A percentile compares a stretch with the other conserved stretches of the same genome.
These are phyloP conservation scores for Colletes latitarsis DNA, from an alignment of 1,140 invertebrate species.

Conservation along the genomic window DNA sequence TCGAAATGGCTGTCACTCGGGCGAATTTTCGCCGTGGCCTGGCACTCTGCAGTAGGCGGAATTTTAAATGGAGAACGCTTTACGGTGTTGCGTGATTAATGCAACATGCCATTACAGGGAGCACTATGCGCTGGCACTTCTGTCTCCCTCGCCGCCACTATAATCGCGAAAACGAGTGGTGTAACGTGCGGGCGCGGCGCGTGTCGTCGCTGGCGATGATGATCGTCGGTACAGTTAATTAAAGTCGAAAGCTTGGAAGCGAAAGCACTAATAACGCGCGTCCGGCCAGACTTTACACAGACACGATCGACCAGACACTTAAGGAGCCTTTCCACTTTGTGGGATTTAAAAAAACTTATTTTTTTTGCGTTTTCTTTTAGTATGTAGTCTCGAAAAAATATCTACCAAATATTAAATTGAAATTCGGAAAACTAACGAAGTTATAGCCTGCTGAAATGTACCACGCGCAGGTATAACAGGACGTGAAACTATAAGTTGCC, in stretches of 20 bases:
- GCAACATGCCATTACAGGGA: constrained; percentile 35
- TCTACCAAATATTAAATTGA: too few relatives aligned
- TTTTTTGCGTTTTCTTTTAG: too few relatives aligned
- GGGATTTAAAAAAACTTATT: too few relatives aligned
- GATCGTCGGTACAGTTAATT: constrained; percentile 20
- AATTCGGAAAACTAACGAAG: too few relatives aligned
- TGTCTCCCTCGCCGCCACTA: not conserved
- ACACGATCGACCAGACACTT: too few relatives aligned
- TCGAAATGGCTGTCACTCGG: not conserved
- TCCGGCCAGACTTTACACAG: not conserved
- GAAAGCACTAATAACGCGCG: constrained; percentile 51
- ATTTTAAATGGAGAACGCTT: constrained; percentile 43
- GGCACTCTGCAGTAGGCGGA: not conserved
- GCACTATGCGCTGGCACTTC: constrained; percentile 4
- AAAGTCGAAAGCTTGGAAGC: constrained; percentile 32
- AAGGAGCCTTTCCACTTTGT: too few relatives aligned
- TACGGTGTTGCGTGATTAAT: constrained; percentile 41
- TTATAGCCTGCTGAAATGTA: too few relatives aligned
- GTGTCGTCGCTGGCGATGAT: constrained; percentile 8
- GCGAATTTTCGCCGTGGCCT: constrained; percentile 16
- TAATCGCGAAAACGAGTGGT: constrained; percentile 17
- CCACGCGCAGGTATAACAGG: too few relatives aligned
- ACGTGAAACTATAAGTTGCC: too few relatives aligned
- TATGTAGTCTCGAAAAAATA: too few relatives aligned
- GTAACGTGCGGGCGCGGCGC: not conserved